These are phyloP conservation scores for Regulus satrapa DNA, from an alignment of 2,113 vertebrate species.

Conservation along the genomic window DNA sequence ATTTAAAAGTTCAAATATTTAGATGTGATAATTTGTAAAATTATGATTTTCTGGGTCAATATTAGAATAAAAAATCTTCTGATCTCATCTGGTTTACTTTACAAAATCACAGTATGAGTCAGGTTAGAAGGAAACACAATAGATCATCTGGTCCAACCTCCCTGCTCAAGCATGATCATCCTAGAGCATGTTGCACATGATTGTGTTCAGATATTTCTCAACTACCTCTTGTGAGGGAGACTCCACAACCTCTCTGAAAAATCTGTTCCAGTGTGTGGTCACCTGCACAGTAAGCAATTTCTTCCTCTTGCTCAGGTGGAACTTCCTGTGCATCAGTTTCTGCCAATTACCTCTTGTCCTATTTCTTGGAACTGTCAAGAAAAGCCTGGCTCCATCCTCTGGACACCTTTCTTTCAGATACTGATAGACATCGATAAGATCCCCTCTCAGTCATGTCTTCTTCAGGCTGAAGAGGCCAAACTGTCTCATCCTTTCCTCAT, in stretches of 20 bases:
- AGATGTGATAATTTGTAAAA: neutral
- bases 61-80: neutral
- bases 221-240: neutral
- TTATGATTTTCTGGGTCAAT: neutral
- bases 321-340: neutral
- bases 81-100: neutral
- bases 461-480: neutral
- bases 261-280: neutral
- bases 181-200: neutral
- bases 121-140: neutral
- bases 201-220: neutral
- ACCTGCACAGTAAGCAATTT: neutral
- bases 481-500: neutral
- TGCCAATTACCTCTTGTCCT: neutral
- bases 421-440: fast-evolving
- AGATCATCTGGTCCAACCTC: neutral
- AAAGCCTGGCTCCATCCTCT: neutral
- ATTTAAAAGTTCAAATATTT: neutral
- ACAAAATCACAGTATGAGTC: neutral
- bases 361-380: neutral
- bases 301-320: neutral
- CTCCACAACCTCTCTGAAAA: neutral
- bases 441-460: neutral
- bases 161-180: neutral
- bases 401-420: neutral